phyloP scores from a whole-genome alignment of 2,888 invertebrate species.

The Tipula helvola region DNA sequence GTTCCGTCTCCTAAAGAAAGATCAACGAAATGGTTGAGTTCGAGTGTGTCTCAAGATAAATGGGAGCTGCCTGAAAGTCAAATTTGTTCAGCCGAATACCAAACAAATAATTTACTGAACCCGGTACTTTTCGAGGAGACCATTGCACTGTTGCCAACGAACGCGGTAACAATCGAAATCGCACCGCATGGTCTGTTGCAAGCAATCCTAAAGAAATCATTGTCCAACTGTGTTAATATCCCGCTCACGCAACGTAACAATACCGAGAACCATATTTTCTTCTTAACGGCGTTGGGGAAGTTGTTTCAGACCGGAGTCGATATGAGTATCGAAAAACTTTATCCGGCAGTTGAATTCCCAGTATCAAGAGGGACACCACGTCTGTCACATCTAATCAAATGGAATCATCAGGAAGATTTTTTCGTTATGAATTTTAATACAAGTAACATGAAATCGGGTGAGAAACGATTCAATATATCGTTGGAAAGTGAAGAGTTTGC shows the following conservation, averaged over 20 bases:
- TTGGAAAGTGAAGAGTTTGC: constrained; percentile 52
- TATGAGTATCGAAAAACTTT: constrained; percentile 60
- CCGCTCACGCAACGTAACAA: constrained; percentile 46
- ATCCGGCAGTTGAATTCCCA: constrained; percentile 63
- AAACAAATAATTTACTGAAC: constrained; percentile 68
- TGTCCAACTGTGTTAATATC: constrained; percentile 41
- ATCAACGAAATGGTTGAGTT: constrained; percentile 70
- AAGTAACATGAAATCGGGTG: constrained; percentile 53
- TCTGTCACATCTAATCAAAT: constrained; percentile 69
- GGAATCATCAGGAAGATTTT: constrained; percentile 77
- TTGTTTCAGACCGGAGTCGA: constrained; percentile 66
- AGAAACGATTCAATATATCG: constrained; percentile 46
- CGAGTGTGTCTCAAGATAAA: constrained; percentile 57
- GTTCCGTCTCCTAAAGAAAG: constrained; percentile 54
- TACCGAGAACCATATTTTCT: constrained; percentile 34
- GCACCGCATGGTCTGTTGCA: constrained; percentile 58
- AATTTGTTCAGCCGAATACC: constrained; percentile 69
- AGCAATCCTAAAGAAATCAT: constrained; percentile 49
- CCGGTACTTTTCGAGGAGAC: constrained; percentile 48
- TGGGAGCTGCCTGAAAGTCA: constrained; percentile 57
- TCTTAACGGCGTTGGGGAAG: constrained; percentile 37
- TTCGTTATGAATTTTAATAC: constrained; percentile 55
- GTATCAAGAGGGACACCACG: constrained; percentile 79
- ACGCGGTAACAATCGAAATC: constrained; percentile 53
- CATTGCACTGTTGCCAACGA: constrained; percentile 44